phyloP scores from a whole-genome alignment of 2,888 invertebrate genomes.

The Incurvaria masculella region DNA sequence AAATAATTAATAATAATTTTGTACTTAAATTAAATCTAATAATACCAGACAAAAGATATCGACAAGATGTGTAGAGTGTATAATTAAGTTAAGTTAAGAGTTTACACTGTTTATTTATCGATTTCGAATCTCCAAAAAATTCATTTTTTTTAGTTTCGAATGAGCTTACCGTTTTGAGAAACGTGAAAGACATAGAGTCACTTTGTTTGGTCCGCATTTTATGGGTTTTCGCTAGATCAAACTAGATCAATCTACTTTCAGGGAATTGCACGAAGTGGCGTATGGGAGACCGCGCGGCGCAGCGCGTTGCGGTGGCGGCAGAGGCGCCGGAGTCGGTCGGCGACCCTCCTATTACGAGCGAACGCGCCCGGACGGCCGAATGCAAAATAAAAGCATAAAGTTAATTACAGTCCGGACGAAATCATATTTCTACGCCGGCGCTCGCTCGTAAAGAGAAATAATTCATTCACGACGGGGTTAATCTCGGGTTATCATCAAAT shows the following conservation, averaged over 20 bases:
- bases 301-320: background rate
- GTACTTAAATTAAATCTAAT: too few species aligned
- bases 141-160: too few species aligned
- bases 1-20: too few species aligned
- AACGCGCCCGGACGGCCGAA: background rate
- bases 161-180: too few species aligned
- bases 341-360: background rate
- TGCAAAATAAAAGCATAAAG: background rate
- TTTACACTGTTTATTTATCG: too few species aligned
- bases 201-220: too few species aligned
- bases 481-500: conserved; percentile 2
- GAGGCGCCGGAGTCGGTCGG: background rate
- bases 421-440: background rate
- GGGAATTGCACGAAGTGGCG: background rate
- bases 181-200: too few species aligned
- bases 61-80: too few species aligned
- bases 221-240: too few species aligned
- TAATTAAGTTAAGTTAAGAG: too few species aligned
- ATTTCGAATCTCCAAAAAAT: too few species aligned
- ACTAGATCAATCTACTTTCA: background rate
- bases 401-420: background rate
- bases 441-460: background rate
- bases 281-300: background rate
- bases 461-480: background rate
- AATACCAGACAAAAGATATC: too few species aligned